Percentiles rank a stretch among this genome's conserved stretches.
Conservation (phyloP, 2,888 invertebrate species). For the Pasiphila rectangulata region DNA sequence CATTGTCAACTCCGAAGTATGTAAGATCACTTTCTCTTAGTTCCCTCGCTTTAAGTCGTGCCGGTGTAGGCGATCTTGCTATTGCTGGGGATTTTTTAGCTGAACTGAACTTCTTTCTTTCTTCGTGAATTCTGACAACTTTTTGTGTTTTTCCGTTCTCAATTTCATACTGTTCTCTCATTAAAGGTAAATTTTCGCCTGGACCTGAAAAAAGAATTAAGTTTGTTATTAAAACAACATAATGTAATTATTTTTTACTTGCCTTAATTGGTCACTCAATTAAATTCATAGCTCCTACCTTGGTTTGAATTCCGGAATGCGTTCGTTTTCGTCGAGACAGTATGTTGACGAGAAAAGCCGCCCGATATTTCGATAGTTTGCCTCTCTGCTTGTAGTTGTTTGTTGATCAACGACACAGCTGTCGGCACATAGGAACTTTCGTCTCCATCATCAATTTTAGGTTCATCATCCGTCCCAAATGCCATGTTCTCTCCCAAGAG, state of each 20-base stretch:
- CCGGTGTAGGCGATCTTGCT: conserved; percentile 50
- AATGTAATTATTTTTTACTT: too few species aligned
- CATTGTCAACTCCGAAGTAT: conserved; percentile 75
- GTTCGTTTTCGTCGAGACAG: conserved; percentile 38
- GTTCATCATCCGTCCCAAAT: conserved; percentile 53
- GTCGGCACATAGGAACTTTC: conserved; percentile 42
- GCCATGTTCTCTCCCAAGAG: conserved; percentile 85
- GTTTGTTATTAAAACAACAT: too few species aligned
- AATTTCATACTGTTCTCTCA: conserved; percentile 21
- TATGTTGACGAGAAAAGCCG: conserved; percentile 40
- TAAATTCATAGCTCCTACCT: conserved; percentile 47
- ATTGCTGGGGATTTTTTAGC: conserved; percentile 42
- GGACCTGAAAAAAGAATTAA: conserved; percentile 35
- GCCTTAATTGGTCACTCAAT: conserved; percentile 19
- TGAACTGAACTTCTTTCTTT: conserved; percentile 22
- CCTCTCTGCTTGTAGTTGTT: conserved; percentile 56
- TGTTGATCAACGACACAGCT: conserved; percentile 66
- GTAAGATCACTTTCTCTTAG: conserved; percentile 81
- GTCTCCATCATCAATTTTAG: conserved; percentile 36
- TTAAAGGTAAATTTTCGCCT: conserved; percentile 17
- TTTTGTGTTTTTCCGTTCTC: conserved; percentile 27
- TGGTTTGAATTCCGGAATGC: conserved; percentile 52
- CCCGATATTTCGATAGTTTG: conserved; percentile 43
- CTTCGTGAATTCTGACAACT: conserved; percentile 29
- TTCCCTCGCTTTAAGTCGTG: conserved; percentile 66